phyloP scores from a whole-genome alignment of 2,797 vertebrate species.

The Coracias cyanogaster region DNA sequence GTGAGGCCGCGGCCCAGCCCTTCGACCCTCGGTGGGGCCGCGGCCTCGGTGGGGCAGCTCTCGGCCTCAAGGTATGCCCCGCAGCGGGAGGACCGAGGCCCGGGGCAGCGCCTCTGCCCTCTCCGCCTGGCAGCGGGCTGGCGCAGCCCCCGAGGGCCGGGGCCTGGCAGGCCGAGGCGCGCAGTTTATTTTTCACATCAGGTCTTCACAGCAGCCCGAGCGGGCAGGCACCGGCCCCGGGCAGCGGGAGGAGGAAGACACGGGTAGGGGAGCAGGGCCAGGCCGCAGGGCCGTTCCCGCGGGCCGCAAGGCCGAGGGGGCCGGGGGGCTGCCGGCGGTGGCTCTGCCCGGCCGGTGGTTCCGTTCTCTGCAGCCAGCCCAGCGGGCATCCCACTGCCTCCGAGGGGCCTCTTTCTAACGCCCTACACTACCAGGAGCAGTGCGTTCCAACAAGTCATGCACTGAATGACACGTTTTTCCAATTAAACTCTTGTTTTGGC shows the following conservation, averaged over 20 bases:
- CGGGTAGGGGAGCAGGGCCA: background rate
- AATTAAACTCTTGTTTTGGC: background rate
- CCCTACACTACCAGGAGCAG: background rate
- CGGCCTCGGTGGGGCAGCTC: too few species aligned
- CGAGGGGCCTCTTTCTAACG: background rate
- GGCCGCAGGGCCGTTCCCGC: background rate
- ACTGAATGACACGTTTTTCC: rapidly evolving
- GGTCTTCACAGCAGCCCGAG: too few species aligned
- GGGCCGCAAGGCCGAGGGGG: rapidly evolving
- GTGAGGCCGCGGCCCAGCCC: too few species aligned
- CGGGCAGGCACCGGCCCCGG: background rate
- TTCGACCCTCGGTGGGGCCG: background rate
- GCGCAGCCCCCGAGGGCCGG: background rate
- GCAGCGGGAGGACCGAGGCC: background rate
- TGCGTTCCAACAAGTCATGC: background rate
- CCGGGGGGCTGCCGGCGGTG: background rate
- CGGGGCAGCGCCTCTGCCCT: background rate
- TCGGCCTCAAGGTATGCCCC: background rate
- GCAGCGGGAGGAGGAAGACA: background rate
- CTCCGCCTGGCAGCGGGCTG: background rate
- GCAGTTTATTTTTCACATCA: background rate
- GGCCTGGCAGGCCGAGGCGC: background rate
- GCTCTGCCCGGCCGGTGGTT: background rate
- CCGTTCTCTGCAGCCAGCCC: background rate
- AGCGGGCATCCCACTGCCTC: background rate